phyloP scores from a whole-genome alignment of 2,888 invertebrate species.

The Cancer borealis region DNA sequence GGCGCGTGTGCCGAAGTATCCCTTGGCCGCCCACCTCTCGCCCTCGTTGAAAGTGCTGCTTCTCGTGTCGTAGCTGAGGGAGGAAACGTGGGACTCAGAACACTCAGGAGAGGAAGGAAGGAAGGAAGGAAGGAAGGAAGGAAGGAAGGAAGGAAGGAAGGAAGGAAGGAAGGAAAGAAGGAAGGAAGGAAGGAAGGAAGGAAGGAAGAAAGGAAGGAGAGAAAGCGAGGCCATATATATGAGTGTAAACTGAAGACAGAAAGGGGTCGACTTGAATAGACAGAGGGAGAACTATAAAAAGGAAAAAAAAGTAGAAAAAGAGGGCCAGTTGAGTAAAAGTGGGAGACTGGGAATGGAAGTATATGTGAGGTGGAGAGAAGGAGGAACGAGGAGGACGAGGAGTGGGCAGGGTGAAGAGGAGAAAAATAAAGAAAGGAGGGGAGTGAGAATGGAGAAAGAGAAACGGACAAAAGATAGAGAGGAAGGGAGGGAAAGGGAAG shows the following conservation, averaged over 20 bases:
- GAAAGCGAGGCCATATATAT: neutral
- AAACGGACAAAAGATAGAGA: slow-evolving; percentile 3
- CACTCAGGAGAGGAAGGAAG: neutral
- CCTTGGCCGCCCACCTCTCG: slow-evolving; percentile 73
- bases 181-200: neutral
- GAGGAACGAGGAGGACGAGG: neutral
- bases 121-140: too few relatives aligned
- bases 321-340: neutral
- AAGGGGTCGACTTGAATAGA: neutral
- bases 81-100: too few relatives aligned
- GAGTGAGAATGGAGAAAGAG: slow-evolving; percentile 5
- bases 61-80: slow-evolving; percentile 74
- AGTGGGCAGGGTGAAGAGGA: neutral
- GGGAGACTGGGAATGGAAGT: too few relatives aligned
- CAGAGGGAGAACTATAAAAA: neutral
- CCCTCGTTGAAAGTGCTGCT: slow-evolving; percentile 73
- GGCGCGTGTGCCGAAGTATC: slow-evolving; percentile 71
- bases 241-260: neutral
- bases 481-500: neutral
- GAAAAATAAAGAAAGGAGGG: neutral
- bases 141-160: neutral
- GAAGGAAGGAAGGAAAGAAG: neutral
- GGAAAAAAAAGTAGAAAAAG: neutral
- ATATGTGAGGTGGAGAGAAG: neutral
- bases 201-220: neutral